Evolutionary conservation across 2,888 invertebrate genomes (phyloP), one percentile per base, ranked within the genome.

Genomic region (Nematopogon swammerdamellus): DNA sequence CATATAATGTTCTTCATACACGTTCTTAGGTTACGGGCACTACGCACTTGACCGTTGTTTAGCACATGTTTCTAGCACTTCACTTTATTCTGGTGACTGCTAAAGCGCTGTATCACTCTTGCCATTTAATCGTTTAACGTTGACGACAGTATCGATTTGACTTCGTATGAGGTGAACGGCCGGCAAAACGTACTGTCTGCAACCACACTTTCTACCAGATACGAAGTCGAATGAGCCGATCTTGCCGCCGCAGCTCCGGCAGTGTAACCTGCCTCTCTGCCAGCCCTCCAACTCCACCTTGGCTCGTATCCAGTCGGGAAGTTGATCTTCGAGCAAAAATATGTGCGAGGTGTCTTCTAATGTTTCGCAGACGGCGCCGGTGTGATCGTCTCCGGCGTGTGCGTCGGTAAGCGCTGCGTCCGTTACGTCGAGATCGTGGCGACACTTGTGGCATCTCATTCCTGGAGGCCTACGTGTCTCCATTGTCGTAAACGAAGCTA

Each of bases 191-290:
- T 70, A 65, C 43, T 67, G 60, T 19, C 71, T 67, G 66, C 87
- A 87, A n/a, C 68, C 65, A 65, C 87, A 87, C 65, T 85, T 85
- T 57, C 75, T 68, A 19, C 86, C 85, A 2, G 84, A 81, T 19
- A 86, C 68, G 67, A 84, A 88, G 66, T 88, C 85, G 63, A 87
- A 88, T 4, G 83, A 82, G 8, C 88, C 88, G 25, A 88, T 71
- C 67, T 84, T 77, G 36, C 73, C 72, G 44, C 80, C 70, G 65
- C 88, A 88, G 53, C 80, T 70, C 51, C 70, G 76, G 65, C 88
- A 88, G 53, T 81, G 75, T 25, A 88, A 61, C 68, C 85, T 85
- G n/a, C 87, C 87, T 63, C 83, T 86, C 1, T 82, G 82, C 87
- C 87, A 88, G 47, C 81, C 68, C 54, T 82, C 81, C 50, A 70